Evolutionary conservation across 2,888 invertebrate genomes (phyloP).

Genomic region (Melanchra persicariae): DNA sequence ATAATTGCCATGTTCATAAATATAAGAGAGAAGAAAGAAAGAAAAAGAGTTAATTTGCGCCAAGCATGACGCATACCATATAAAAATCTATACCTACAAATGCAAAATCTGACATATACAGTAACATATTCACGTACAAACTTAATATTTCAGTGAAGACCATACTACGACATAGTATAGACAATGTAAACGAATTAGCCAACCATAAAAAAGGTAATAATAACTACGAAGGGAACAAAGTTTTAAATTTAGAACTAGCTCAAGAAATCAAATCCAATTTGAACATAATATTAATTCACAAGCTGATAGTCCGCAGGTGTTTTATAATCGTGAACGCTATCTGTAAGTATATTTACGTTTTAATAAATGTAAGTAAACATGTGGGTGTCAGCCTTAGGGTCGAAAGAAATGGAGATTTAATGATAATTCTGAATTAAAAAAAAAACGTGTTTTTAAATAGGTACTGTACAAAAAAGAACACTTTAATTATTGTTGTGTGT

Average conservation of each 20-base stretch:
- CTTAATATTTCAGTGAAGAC: conserved; percentile 10
- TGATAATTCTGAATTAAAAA: background rate
- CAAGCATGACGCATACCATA: too few species aligned
- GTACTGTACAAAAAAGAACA: background rate
- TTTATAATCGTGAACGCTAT: conserved; percentile 33
- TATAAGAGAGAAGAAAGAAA: too few species aligned
- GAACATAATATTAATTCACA: conserved; percentile 44
- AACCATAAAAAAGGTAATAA: too few species aligned
- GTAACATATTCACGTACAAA: conserved; percentile 7
- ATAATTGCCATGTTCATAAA: background rate
- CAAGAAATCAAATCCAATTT: conserved; percentile 51
- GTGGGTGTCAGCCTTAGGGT: background rate
- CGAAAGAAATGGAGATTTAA: background rate
- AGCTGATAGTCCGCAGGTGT: conserved; percentile 49
- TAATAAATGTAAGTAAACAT: conserved; percentile 21
- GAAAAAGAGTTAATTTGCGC: too few species aligned
- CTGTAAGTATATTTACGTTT: conserved; percentile 31
- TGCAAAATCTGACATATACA: background rate
- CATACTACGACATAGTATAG: background rate
- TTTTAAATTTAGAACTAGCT: too few species aligned
- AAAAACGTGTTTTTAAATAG: background rate
- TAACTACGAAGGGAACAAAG: too few species aligned
- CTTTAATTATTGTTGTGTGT: background rate
- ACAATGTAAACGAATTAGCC: conserved; percentile 28
- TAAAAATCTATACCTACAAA: background rate